These are phyloP conservation scores for Rattus norvegicus DNA, from an alignment of 2,113 vertebrate species.

Conservation along the genomic window GRCr8 NC_086019.1:52693501-52694000, in stretches of 20 bases:
- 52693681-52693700: neutral
- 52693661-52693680: neutral
- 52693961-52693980: no score
- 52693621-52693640: neutral
- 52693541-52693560: neutral
- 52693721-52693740: neutral
- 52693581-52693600: neutral
- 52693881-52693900: neutral
- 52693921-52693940: neutral
- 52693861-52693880: neutral
- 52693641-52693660: neutral
- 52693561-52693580: neutral
- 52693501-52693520: neutral
- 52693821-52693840: neutral
- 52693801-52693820: neutral
- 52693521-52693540: neutral
- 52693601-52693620: neutral
- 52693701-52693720: neutral
- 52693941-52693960: no score
- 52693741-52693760: neutral
- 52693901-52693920: neutral
- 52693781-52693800: neutral
- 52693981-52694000: neutral
- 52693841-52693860: neutral
- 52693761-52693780: neutral